Percentiles rank a stretch among this genome's conserved stretches.
Conservation (phyloP, 2,888 invertebrate genomes). For the Pachydiplax longipennis region DNA sequence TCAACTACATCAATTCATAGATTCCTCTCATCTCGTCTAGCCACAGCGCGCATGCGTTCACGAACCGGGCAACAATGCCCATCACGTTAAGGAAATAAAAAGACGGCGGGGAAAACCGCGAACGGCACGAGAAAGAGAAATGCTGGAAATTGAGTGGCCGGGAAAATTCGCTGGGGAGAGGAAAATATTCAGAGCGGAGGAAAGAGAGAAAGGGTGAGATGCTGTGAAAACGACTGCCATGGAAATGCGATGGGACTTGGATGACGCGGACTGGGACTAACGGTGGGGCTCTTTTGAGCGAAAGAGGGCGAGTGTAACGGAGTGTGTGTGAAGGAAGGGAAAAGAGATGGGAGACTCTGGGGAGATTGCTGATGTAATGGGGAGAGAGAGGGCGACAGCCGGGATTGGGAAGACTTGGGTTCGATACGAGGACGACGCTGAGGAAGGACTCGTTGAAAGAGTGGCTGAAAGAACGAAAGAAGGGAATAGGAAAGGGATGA, state of each 20-base stretch:
- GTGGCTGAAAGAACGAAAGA: background rate
- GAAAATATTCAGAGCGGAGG: background rate
- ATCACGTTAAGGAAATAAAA: background rate
- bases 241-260: background rate
- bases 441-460: background rate
- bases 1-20: too few relatives aligned
- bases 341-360: background rate
- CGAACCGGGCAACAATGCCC: too few relatives aligned
- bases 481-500: background rate
- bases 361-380: background rate
- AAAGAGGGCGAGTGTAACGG: background rate
- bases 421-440: background rate
- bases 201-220: background rate
- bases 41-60: too few relatives aligned
- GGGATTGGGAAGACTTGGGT: background rate
- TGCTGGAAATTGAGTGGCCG: background rate
- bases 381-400: background rate
- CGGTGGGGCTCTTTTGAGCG: background rate
- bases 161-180: background rate
- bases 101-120: background rate
- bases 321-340: background rate
- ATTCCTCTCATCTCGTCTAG: too few relatives aligned
- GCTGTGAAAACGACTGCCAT: background rate
- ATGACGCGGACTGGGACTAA: background rate
- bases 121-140: background rate